Evolutionary conservation across 2,888 invertebrate genomes (phyloP), one percentile per base, ranked within the genome.

Genomic region (Baronia brevicornis): DNA sequence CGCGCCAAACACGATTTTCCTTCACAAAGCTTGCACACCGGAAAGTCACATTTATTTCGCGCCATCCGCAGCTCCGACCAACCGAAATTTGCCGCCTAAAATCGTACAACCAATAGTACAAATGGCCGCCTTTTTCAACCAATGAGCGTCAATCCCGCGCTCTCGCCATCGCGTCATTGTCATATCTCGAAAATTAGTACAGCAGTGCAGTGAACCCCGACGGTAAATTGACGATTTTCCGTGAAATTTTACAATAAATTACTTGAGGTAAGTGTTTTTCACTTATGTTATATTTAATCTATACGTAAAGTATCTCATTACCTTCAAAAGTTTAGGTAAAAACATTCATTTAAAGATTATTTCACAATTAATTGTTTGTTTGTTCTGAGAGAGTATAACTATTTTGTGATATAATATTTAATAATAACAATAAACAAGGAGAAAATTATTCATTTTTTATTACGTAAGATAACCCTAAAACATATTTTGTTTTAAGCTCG

Each of bases 71-170:
- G 56, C 45, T 58, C 77, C 77, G 67, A 71, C 84, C 84, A 84
- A 84, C 84, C 84, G 80, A 84, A 84, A 78, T 71, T 84, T 84
- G 69, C 69, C 84, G 84, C 84, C 79, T 68, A 72, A 79, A 79
- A 64, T 54, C 48, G 45, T 33, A 36, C 42, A 54, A 47, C 84
- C 84, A 82, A 84, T 80, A 42, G 57, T 36, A 60, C 46, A 45
- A 59, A 48, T 64, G 73, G 74, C 82, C 82, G 84, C 84, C 80
- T 66, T 78, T 84, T 82, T 77, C 51, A 44, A 67, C 84, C 82
- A 84, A 84, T 77, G 47, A 62, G 51, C 55, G 54, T 15, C 50
- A 56, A 80, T 64, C 82, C 79, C 84, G 84, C 84, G 82, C 79
- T 82, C 78, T 74, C 68, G 74, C 75, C 73, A 75, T 60, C 69